A percentile compares a stretch with the other conserved stretches of the same genome.
Conservation (phyloP, 2,113 vertebrate species). For the Lipotes vexillifer region DNA sequence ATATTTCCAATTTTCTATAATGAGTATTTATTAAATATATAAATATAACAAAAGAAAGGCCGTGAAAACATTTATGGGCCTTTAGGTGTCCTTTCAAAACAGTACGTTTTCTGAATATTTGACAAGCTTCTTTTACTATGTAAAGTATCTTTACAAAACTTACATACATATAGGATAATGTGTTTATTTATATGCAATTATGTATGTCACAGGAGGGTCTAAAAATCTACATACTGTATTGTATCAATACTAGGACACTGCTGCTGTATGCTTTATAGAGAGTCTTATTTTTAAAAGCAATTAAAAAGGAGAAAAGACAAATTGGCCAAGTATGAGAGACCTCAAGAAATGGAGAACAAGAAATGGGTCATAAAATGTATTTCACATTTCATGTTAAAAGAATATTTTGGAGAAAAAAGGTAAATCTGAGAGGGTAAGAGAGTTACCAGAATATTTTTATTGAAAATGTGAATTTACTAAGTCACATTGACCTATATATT, state of each 20-base stretch:
- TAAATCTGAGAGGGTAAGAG: background rate
- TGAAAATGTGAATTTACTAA: background rate
- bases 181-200: background rate
- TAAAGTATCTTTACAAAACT: background rate
- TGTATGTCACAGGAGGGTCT: background rate
- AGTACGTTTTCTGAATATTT: background rate
- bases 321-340: background rate
- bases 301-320: conserved; percentile 1
- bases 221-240: background rate
- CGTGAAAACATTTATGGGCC: background rate
- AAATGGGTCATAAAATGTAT: background rate
- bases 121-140: background rate
- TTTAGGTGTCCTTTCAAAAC: background rate
- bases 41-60: background rate
- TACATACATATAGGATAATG: background rate
- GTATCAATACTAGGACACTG: background rate
- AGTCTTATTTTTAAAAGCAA: background rate
- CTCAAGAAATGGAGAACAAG: background rate
- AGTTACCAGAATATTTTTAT: background rate
- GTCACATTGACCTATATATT: background rate
- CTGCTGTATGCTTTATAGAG: background rate
- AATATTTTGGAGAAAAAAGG: background rate
- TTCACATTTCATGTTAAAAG: background rate
- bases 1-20: background rate
- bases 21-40: background rate